phyloP scores from a whole-genome alignment of 2,113 vertebrate species.

The Periophthalmodon schlosseri region DNA sequence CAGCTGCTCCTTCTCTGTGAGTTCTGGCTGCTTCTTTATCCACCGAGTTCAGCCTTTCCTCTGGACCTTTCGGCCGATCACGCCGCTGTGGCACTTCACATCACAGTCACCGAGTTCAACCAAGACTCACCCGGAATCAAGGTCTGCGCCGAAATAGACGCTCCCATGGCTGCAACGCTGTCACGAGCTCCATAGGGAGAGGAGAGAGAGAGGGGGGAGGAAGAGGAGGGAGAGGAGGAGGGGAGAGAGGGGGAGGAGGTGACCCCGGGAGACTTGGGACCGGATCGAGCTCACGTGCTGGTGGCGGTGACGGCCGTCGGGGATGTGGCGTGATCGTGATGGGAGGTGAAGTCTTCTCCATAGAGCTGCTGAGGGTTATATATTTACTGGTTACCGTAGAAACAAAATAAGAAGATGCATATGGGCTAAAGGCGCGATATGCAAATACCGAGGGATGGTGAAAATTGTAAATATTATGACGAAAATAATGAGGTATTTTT shows the following conservation, averaged over 20 bases:
- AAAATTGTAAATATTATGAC: neutral
- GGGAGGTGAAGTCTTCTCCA: slow-evolving; percentile 34
- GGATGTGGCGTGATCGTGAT: slow-evolving; percentile 32
- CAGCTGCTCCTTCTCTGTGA: slow-evolving; percentile 1
- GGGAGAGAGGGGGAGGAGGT: slow-evolving; percentile 38
- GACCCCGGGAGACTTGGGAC: slow-evolving; percentile 50
- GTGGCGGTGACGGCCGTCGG: slow-evolving; percentile 31
- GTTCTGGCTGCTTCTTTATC: slow-evolving; percentile 23
- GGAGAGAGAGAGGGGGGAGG: neutral
- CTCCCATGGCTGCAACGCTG: slow-evolving; percentile 57
- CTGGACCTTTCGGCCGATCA: slow-evolving; percentile 33
- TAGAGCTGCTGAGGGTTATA: slow-evolving; percentile 28
- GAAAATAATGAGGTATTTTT: too few relatives aligned
- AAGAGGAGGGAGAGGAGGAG: neutral
- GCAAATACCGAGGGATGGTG: neutral
- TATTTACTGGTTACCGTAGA: slow-evolving; percentile 15
- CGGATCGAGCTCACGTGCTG: slow-evolving; percentile 35
- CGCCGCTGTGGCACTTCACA: slow-evolving; percentile 47
- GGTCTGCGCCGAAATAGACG: slow-evolving; percentile 58
- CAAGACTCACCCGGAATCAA: slow-evolving; percentile 62
- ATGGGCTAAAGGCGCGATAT: neutral
- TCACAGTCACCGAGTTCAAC: slow-evolving; percentile 40
- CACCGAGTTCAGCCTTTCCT: slow-evolving; percentile 14
- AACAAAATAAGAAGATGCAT: neutral
- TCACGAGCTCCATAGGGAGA: slow-evolving; percentile 51